Base-by-base conservation (phyloP, 1,140 invertebrate species). In the Steinernema feltiae region DNA sequence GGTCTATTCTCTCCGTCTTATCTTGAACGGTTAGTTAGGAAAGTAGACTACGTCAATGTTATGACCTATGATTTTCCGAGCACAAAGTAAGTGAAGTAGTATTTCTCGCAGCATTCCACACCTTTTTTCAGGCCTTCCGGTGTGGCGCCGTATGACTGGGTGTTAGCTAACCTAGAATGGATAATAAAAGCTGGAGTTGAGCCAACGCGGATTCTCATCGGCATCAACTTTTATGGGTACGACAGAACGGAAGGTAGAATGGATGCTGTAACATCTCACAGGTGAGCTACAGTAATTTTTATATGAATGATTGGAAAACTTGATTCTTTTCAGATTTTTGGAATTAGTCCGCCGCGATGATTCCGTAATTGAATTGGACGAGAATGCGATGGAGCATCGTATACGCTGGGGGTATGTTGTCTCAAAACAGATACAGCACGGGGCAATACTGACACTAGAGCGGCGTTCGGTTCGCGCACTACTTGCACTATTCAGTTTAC, bases 41-140 rank as follows among this genome's bases (percentile, higher is more conserved):
- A 91, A 87, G 89, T 97, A 0, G 91, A 92, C 83, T 91, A 90
- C 71, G 94, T 97, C 85, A 95, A 93, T 48, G 88, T 97, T 0
- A 95, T 96, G 94, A 96, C 94, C 0, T 97, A 97, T 87, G 95
- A 97, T 87, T 97, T 91, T 87, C 95, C 94, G 30, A 92, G 87
- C 87, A 88, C 92, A 15, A 91, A 92, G 85, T 63, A 63, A n/a
- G 53, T n/a, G 7, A 27, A 3, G 24, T 27, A 27, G 2, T 63
- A 27, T 15, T 63, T 63, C 7, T 63, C 24, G 3, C 12, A 63
- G 69, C 48, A 21, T 24, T n/a, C n/a, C 30, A 35, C 7, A 74
- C 78, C 48, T 76, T 77, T 30, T 35, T 81, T 30, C 69, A 89
- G 88, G 63, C 88, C 88, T 77, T 90, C 90, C 74, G 93, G 94